Evolutionary conservation across 2,797 vertebrate genomes (phyloP).

Genomic region (Sphaeramia orbicularis): DNA sequence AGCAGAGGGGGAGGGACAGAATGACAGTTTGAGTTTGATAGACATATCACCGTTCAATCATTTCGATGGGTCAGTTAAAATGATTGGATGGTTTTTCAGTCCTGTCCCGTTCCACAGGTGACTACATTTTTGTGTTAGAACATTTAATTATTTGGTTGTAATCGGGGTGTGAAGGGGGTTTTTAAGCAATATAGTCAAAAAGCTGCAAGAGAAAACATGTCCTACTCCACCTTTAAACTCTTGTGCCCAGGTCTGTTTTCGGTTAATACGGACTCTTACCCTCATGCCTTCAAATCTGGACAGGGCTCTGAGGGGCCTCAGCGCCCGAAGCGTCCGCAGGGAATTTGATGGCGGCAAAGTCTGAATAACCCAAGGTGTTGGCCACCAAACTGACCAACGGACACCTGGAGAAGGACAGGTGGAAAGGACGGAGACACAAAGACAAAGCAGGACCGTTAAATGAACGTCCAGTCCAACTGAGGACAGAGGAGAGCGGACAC

Average conservation of each 20-base stretch:
- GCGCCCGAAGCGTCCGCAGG: conserved; percentile 86
- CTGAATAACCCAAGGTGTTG: conserved; percentile 86
- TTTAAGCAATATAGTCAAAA: too few species aligned
- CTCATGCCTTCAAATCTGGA: conserved; percentile 91
- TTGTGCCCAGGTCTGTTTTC: conserved; percentile 13
- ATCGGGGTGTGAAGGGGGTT: too few species aligned
- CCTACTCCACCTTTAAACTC: too few species aligned
- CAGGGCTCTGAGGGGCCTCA: conserved; percentile 85
- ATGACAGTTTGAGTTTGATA: too few species aligned
- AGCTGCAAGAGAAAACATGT: too few species aligned
- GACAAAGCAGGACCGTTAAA: conserved; percentile 53
- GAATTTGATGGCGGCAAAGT: conserved; percentile 89
- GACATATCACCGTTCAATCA: too few species aligned
- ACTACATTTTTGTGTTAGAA: too few species aligned
- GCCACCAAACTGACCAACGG: conserved; percentile 87
- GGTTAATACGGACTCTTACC: conserved; percentile 85
- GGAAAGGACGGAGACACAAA: conserved; percentile 3
- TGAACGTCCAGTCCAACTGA: conserved; percentile 23
- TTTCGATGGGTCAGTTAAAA: too few species aligned
- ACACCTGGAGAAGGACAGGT: conserved; percentile 77
- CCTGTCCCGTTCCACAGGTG: too few species aligned
- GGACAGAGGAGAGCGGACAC: not conserved
- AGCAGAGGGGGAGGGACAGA: too few species aligned
- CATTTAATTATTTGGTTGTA: too few species aligned
- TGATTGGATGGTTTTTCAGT: too few species aligned